Base-by-base conservation (phyloP, 2,888 invertebrate genomes). In the Pheosia gnoma region DNA sequence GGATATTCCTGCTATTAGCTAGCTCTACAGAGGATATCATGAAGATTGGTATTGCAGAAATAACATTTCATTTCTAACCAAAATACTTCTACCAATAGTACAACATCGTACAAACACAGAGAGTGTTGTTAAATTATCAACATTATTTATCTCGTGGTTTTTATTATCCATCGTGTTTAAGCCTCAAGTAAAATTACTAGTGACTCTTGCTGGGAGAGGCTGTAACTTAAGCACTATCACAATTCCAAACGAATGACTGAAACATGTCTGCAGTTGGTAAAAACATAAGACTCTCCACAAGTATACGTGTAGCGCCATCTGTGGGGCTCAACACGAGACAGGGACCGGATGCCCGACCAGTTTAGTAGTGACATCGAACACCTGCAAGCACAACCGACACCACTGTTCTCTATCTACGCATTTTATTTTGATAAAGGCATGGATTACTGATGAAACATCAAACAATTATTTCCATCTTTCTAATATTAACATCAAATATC, bases 321-420 rank as follows among this genome's bases (percentile, higher is more conserved):
- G 92, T 86, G 80, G 82, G 76, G 66, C 81, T 80, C 71, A 65
- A 71, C 70, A 77, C 75, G 77, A 78, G 72, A 74, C 80, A 71
- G 72, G 70, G 85, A 86, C 93, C 92, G 93, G 93, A 93, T 93
- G 81, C 91, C 83, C 84, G 86, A 93, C 93, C 93, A 91, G 93
- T 93, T 92, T 88, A 82, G 80, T 83, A 82, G 84, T 82, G 88
- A 89, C 87, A 88, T 83, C 82, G 86, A 86, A 88, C 91, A 92
- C 92, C 92, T 92, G 92, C 93, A 84, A 80, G 78, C 75, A 70
- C 72, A 79, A 77, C 71, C 71, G 79, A 78, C 78, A 76, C 75
- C 80, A 78, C 74, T 75, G 75, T 72, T 73, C 76, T 72, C 64
- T 37, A 57, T 73, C 66, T 70, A 72, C 71, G 59, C 74, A 68